Evolutionary conservation across 2,113 vertebrate species (phyloP).

Genomic region (Lethenteron camtschaticum): DNA sequence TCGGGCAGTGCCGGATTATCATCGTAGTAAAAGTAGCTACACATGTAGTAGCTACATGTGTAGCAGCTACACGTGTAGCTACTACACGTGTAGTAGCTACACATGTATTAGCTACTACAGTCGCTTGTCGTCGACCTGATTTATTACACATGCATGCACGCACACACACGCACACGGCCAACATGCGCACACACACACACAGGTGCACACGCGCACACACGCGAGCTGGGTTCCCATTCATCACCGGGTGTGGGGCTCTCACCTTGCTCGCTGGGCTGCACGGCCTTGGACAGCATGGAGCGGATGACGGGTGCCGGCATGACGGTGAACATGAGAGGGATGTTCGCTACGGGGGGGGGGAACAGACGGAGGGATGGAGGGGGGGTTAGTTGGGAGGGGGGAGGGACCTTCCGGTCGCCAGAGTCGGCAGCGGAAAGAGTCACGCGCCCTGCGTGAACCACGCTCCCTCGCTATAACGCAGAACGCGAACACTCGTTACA

Average conservation of each 20-base stretch:
- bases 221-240: no score
- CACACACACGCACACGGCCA: neutral
- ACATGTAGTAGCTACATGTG: neutral
- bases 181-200: neutral
- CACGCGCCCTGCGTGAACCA: no score
- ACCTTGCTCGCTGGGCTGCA: slow-evolving; percentile 61
- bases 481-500: no score
- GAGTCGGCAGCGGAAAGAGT: no score
- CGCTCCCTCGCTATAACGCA: no score
- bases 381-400: no score
- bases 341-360: slow-evolving; percentile 26
- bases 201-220: neutral
- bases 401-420: no score
- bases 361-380: no score
- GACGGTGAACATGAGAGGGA: slow-evolving; percentile 36
- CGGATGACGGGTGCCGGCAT: slow-evolving; percentile 65
- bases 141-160: neutral
- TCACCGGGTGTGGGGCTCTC: neutral
- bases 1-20: neutral
- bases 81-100: no score
- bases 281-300: slow-evolving; percentile 69
- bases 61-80: no score
- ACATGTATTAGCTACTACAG: no score
- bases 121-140: no score
- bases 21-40: neutral